Conservation (phyloP, 2,113 vertebrate species). For the Pelobates fuscus region DNA sequence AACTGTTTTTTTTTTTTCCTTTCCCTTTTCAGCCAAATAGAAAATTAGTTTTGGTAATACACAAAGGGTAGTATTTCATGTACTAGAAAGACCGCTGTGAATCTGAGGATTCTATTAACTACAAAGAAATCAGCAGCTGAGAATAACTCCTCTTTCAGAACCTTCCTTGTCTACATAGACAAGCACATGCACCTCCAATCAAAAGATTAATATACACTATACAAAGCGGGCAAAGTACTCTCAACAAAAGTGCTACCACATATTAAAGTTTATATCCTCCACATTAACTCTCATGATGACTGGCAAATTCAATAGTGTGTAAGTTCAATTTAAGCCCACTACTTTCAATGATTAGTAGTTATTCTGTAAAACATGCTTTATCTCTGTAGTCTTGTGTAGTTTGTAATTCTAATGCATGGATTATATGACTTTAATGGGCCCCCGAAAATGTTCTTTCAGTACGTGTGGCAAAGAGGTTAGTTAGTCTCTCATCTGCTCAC, state of each 20-base stretch:
- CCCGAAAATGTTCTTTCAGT: no score
- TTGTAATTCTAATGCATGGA: background rate
- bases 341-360: background rate
- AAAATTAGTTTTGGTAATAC: constrained; percentile 98
- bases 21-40: constrained; percentile 87
- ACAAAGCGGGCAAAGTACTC: constrained; percentile 55
- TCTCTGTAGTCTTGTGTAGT: background rate
- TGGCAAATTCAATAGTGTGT: background rate
- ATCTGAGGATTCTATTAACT: constrained; percentile 86
- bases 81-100: constrained; percentile 85
- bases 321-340: background rate
- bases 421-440: background rate
- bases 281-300: constrained; percentile 30
- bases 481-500: no score
- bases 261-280: constrained; percentile 63
- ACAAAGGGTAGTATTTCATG: constrained; percentile 94
- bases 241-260: constrained; percentile 61
- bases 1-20: constrained; percentile 78
- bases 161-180: constrained; percentile 69
- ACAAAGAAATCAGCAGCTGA: constrained; percentile 83
- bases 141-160: constrained; percentile 75
- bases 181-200: constrained; percentile 50
- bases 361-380: background rate
- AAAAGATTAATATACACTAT: constrained; percentile 55
- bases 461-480: no score